Base-by-base conservation (phyloP, 2,113 vertebrate genomes). In the Odontesthes bonariensis region DNA sequence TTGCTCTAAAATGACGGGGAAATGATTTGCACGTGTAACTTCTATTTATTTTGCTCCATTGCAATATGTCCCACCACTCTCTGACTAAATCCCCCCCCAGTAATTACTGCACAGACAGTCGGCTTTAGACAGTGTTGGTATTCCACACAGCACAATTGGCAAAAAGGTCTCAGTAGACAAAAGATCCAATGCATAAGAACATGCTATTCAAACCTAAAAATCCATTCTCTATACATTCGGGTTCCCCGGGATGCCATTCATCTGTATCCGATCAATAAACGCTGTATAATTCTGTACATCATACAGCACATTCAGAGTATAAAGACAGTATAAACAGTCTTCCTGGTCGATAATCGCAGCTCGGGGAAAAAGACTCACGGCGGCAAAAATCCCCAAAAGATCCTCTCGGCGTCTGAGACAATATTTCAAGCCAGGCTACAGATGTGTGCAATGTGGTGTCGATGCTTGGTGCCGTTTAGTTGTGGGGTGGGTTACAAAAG, bases 221-320 rank as follows among this genome's bases (percentile, higher is more conserved):
- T 80, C 75, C 33, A 90, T 83, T 78, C 73, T 69, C 46, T 22
- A 53, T 56, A 70, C 69, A 79, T 63, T 33, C 8, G 32, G 0
- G 32, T 40, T 63, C 57, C 53, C 35, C 32, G 27, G 49, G 20
- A 64, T n/a, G 35, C 52, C 80, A 61, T 82, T 77, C 57, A 77
- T 33, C 46, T 31, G 32, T 19, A 35, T 27, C 9, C 23, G 69
- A 88, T 88, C 90, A 82, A 87, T 87, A 86, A 33, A 81, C 46
- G 64, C 54, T 69, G 64, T 60, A 73, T 54, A 73, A 62, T 22
- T 38, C 35, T 38, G 35, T 38, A 33, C 20, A 70, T 70, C 62
- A 67, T 22, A 58, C 4, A 54, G 65, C 5, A 47, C 73, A 63
- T 56, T 68, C 61, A 64, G 55, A 7, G 20, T 22, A 84, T 44